Evolutionary conservation across 2,888 invertebrate species (phyloP), one percentile per base, ranked within the genome.

Genomic region (Microplitis manilae): DNA sequence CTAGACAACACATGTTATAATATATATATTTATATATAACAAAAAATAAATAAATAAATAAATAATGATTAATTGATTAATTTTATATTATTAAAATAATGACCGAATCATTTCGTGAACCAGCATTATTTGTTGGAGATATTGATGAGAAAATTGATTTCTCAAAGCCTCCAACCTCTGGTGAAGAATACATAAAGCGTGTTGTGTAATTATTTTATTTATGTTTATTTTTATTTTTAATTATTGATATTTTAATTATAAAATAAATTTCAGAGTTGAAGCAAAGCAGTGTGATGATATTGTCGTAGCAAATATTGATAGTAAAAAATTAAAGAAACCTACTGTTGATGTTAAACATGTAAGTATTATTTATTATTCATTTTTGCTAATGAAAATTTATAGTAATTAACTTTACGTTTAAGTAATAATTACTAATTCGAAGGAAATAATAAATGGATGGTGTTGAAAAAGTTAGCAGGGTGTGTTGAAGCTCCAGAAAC

Each of bases 401-500:
- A 41, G 5, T 9, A 38, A 30, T 38, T 61, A 8, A 50, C 4
- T 61, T 50, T 7, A 59, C 40, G 5, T 50, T 59, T 41, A 4
- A 39, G 9, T 13, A 1, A 60, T 69, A 64, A 7, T n/a, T 6
- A n/a, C 60, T 73, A n/a, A 59, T 61, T 68, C 50, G 6, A 73
- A 75, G n/a, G 40, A 17, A n/a, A 38, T 59, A 17, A 6, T 20
- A 39, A 78, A 70, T 68, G 13, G 72, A 38, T 30, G 41, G 65
- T 64, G n/a, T 72, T 76, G 40, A 20, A 68, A 69, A 64, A 92
- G 92, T 86, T 88, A 62, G 88, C 89, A 82, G 91, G 90, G 67
- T 90, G 90, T 73, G 81, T 88, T 1, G 87, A 91, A 79, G 92
- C 92, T 76, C 92, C 92, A 9, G 81, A 83, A 2, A 81, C 83